Base-by-base conservation (phyloP, 2,797 vertebrate genomes). In the Dromococcyx pavoninus region DNA sequence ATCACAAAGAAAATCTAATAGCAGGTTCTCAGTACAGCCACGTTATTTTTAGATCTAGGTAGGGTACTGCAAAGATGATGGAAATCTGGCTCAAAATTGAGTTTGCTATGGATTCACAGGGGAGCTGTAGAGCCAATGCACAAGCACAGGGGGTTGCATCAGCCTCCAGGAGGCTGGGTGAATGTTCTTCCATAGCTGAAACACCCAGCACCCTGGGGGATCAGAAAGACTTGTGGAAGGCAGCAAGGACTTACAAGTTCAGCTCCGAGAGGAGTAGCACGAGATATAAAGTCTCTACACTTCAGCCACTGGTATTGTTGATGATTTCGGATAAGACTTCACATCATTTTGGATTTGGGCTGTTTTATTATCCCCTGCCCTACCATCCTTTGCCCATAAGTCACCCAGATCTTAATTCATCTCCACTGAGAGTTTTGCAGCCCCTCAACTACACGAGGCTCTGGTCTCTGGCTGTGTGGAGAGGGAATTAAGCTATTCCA, bases 191-290 rank as follows among this genome's bases (percentile, higher is more conserved):
- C 71, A 27, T 2, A 23, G 43, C 41, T 17, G 32, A 19, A 30
- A 43, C 17, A 24, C 12, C 39, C 50, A 7, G 61, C 60, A 88
- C 24, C 35, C 60, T 0, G 19, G 43, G 33, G 7, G 18, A 83
- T 4, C 69, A 33, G 61, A 12, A 27, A 22, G 48, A 4, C 60
- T 16, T 6, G 7, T 6, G n/a, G 23, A 50, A 44, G 28, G 51
- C 0, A 28, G 24, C 7, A 11, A 27, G 54, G n/a, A 12, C 54
- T 28, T 11, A 0, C 23, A 27, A 7, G 32, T 8, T 9, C 5
- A 6, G n/a, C 64, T 51, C 44, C 0, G 1, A 27, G 57, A 23
- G 1, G 18, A 33, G 32, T 0, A 7, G 8, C 48, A 7, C 0
- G 2, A 23, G 11, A 12, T 1, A 78, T 17, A 2, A 11, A 14